Evolutionary conservation across 1,140 invertebrate genomes (phyloP).

Genomic region (Papilio aristodemus): DNA sequence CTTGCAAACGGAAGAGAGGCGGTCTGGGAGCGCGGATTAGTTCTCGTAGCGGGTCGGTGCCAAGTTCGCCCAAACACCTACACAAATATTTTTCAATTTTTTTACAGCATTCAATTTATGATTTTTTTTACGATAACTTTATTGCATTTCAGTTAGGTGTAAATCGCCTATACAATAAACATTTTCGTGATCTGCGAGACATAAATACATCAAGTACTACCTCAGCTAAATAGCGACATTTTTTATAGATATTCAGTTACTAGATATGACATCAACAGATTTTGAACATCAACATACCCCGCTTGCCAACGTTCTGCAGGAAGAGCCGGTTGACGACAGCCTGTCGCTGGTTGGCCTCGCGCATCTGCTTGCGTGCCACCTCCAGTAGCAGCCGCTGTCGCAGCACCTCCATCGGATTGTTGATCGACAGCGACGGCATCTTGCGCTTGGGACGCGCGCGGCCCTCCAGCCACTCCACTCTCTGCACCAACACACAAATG

Average conservation of each 20-base stretch:
- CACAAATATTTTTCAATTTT: conserved; percentile 31
- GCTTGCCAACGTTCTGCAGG: conserved; percentile 82
- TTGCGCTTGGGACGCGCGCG: conserved; percentile 78
- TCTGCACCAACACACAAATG: conserved; percentile 45
- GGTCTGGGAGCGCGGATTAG: conserved; percentile 49
- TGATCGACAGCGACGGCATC: conserved; percentile 87
- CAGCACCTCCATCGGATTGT: conserved; percentile 88
- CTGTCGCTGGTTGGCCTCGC: conserved; percentile 83
- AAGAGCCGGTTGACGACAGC: conserved; percentile 81
- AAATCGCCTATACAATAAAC: no score
- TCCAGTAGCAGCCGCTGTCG: conserved; percentile 87
- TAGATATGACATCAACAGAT: no score
- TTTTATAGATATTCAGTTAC: no score
- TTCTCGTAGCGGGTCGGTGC: conserved; percentile 62
- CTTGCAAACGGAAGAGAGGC: conserved; percentile 41
- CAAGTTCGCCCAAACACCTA: conserved; percentile 67
- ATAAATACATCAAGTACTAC: no score
- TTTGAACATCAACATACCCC: conserved; percentile 56
- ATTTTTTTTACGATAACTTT: no score
- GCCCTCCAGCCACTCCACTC: conserved; percentile 51
- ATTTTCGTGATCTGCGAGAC: no score
- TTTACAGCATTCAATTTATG: no score
- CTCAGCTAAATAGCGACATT: no score
- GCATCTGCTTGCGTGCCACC: conserved; percentile 87
- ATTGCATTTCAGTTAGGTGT: no score